phyloP scores from a whole-genome alignment of 2,888 invertebrate species.

The Copidosoma aretas region DNA sequence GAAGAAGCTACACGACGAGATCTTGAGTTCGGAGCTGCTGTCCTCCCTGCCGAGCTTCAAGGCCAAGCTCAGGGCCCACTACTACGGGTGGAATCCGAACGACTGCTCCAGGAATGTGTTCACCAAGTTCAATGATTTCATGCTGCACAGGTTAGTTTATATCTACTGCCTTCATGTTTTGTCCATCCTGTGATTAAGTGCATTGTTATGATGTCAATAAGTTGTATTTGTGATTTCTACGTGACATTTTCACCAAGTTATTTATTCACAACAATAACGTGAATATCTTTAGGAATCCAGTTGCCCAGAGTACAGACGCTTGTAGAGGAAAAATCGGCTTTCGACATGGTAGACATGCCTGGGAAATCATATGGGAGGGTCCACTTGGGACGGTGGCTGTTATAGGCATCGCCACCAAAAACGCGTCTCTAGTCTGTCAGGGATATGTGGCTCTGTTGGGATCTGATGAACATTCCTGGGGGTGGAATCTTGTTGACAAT shows the following conservation, averaged over 20 bases:
- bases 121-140: slow-evolving; percentile 96
- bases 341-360: slow-evolving; percentile 89
- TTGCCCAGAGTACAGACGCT: slow-evolving; percentile 98
- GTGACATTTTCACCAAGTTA: no score
- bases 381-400: slow-evolving; percentile 98
- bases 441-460: slow-evolving; percentile 96
- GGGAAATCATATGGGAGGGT: slow-evolving; percentile 99
- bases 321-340: slow-evolving; percentile 90
- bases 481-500: slow-evolving; percentile 99
- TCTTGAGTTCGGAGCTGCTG: slow-evolving; percentile 88
- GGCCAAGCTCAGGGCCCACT: slow-evolving; percentile 90
- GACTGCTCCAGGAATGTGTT: slow-evolving; percentile 98
- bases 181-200: no score
- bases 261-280: no score
- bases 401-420: slow-evolving; percentile 92
- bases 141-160: slow-evolving; percentile 77
- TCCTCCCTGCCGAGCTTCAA: slow-evolving; percentile 89
- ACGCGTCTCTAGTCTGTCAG: slow-evolving; percentile 90
- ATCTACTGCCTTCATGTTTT: no score
- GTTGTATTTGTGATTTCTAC: no score
- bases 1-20: slow-evolving; percentile 84
- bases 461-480: slow-evolving; percentile 97
- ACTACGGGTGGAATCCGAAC: slow-evolving; percentile 96
- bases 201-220: no score
- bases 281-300: slow-evolving; percentile 79